Conservation (phyloP, 2,797 vertebrate species). For the Alauda arvensis region DNA sequence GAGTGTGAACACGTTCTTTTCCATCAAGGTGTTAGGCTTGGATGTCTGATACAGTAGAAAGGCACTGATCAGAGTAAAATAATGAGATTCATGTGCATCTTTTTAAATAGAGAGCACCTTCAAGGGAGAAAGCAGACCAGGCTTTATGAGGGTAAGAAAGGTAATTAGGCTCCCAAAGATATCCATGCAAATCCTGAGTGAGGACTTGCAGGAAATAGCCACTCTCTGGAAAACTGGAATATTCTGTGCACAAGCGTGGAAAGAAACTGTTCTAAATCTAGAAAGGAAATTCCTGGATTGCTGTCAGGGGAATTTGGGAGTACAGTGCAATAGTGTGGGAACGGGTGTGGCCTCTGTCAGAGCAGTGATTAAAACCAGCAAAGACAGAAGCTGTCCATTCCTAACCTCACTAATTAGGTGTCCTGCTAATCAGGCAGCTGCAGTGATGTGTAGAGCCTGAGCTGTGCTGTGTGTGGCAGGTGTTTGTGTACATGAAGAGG, state of each 20-base stretch:
- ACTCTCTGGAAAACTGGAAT: neutral
- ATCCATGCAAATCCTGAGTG: neutral
- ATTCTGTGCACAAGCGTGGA: neutral
- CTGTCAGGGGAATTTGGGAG: neutral
- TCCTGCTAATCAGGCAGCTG: neutral
- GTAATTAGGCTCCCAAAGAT: neutral
- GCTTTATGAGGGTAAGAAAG: neutral
- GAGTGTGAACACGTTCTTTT: neutral
- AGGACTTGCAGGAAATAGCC: neutral
- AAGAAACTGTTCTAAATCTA: neutral
- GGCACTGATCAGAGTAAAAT: neutral
- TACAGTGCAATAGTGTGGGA: neutral
- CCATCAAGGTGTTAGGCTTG: neutral
- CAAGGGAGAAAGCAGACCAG: neutral
- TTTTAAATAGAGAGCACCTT: neutral
- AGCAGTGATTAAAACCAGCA: neutral
- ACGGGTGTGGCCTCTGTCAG: neutral
- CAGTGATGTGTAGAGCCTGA: neutral
- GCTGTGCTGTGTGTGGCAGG: conserved; percentile 63
- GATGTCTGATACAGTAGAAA: neutral
- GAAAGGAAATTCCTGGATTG: neutral
- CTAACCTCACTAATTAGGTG: neutral
- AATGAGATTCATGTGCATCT: neutral
- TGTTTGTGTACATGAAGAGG: conserved; percentile 86
- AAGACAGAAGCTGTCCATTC: neutral